Percentiles rank a stretch among this genome's conserved stretches.
These are phyloP conservation scores for Plotosus lineatus DNA, from an alignment of 2,113 vertebrate species.

Conservation along the genomic window DNA sequence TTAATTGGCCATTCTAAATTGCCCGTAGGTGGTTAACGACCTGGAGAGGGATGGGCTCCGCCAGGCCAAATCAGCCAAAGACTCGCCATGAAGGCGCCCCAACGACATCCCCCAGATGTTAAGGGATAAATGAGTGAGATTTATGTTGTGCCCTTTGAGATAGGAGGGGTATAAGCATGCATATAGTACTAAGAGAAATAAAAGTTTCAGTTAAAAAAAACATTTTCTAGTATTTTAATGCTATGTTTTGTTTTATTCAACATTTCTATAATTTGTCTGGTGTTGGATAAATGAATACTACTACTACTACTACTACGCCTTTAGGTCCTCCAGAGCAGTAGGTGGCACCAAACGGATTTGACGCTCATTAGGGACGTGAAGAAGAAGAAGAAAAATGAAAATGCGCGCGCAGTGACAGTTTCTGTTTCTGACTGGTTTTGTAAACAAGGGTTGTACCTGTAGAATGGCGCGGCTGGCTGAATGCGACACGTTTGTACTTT, in stretches of 20 bases:
- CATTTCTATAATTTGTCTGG: not conserved
- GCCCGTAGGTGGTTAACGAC: too few species aligned
- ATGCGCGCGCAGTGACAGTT: constrained; percentile 4
- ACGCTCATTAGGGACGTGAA: not conserved
- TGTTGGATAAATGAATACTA: not conserved
- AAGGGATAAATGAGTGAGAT: too few species aligned
- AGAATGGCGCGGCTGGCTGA: not conserved
- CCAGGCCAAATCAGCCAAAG: too few species aligned
- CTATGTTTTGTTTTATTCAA: not conserved
- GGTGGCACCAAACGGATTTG: not conserved
- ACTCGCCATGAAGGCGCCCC: too few species aligned
- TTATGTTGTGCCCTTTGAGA: too few species aligned
- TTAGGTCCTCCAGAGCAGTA: constrained; percentile 5
- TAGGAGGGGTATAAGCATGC: too few species aligned
- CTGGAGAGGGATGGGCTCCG: too few species aligned
- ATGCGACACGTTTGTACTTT: constrained; percentile 37
- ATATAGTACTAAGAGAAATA: too few species aligned
- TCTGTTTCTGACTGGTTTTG: not conserved
- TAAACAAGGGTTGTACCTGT: not conserved
- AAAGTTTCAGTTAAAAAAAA: not conserved
- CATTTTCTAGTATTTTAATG: not conserved
- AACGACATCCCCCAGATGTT: too few species aligned
- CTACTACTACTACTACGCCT: too few species aligned
- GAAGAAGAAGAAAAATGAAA: not conserved
- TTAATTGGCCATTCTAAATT: too few species aligned